Base-by-base conservation (phyloP, 1,140 invertebrate species). In the Argopecten irradians region DNA sequence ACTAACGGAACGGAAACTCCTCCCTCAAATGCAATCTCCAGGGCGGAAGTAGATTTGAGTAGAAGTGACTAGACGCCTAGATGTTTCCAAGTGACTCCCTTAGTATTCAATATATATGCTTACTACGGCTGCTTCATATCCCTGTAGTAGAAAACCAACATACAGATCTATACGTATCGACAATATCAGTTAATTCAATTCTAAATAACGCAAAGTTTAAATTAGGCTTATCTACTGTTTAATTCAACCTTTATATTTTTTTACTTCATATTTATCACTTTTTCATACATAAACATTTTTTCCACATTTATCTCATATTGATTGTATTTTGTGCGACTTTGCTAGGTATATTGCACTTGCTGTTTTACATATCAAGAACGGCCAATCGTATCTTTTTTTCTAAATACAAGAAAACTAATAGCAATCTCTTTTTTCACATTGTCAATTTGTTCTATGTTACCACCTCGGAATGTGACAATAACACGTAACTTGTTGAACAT, bases 91-190 rank as follows among this genome's bases (percentile, higher is more conserved):
- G 55, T 71, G 22, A 71, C 16, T 71, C 55, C 55, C n/a, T 8
- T 71, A 71, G 55, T 71, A 46, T 46, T 71, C 28, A 71, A 13
- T 55, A 71, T 71, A 71, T 71, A n/a, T n/a, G 55, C 55, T 71
- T 71, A 71, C 28, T 28, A 71, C 55, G n/a, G 55, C 55, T 71
- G 55, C 55, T 71, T 71, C n/a, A 5, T 71, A n/a, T 16, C 55
- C 55, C 16, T 71, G 55, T 71, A n/a, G n/a, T n/a, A 71, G 55
- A 71, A 71, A 71, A 5, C 55, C 22, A 71, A n/a, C n/a, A 16
- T 71, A 28, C 55, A 71, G n/a, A 16, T 71, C 1, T 5, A 71
- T 71, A 71, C 55, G n/a, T 28, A 71, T 71, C n/a, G 55, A 14
- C 43, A 19, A 19, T n/a, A 22, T 55, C 14, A 71, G 28, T n/a